These are phyloP conservation scores for Drosophila rufa DNA, from an alignment of 1,140 invertebrate genomes.

Conservation along the genomic window DNA sequence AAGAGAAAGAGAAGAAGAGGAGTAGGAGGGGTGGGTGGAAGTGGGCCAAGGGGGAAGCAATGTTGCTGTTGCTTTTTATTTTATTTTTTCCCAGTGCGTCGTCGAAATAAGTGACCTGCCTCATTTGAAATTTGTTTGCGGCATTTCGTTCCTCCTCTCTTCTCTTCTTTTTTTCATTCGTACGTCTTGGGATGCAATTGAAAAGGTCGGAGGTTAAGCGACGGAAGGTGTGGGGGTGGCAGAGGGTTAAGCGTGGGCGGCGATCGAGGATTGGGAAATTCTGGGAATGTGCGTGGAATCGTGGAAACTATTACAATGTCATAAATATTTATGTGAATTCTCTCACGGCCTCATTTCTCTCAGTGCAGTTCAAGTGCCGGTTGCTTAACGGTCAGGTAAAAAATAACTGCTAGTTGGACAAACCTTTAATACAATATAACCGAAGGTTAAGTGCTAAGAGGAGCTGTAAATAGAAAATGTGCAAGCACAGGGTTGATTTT, in stretches of 20 bases:
- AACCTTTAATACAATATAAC: neutral
- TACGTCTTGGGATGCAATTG: constrained; percentile 43
- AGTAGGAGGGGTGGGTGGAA: neutral
- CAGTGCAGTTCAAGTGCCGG: neutral
- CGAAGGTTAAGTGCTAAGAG: no score
- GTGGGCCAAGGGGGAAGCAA: constrained; percentile 17
- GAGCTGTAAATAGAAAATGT: no score
- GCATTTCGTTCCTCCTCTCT: constrained; percentile 20
- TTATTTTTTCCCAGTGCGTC: constrained; percentile 29
- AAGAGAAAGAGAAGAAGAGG: constrained; percentile 10
- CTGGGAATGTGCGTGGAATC: constrained; percentile 15
- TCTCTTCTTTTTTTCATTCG: neutral
- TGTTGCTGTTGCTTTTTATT: constrained; percentile 30
- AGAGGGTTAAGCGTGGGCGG: constrained; percentile 4
- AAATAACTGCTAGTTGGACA: neutral
- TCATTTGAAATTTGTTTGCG: constrained; percentile 79
- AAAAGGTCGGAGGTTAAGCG: constrained; percentile 29
- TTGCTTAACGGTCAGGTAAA: neutral
- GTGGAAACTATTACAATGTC: neutral
- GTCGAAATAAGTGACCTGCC: constrained; percentile 78
- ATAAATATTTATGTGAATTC: neutral
- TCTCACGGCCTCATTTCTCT: neutral
- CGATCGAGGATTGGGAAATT: constrained; percentile 15
- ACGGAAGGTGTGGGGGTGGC: neutral
- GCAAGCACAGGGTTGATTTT: no score